These are phyloP conservation scores for Caerostris extrusa DNA, from an alignment of 1,140 invertebrate species.

Conservation along the genomic window DNA sequence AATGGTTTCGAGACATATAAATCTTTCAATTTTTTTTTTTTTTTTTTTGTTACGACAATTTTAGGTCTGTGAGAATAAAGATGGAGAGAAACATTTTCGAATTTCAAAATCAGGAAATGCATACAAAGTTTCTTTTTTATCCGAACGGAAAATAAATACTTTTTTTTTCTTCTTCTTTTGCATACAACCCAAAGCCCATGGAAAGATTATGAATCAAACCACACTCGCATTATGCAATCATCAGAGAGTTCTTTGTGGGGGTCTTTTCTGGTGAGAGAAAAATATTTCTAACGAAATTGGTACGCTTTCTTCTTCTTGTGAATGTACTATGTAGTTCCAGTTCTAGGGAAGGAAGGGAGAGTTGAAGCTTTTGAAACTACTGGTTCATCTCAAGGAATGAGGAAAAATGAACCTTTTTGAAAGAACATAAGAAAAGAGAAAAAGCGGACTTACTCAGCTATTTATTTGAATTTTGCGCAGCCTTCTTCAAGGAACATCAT, in stretches of 20 bases:
- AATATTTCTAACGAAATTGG: background rate
- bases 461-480: slow-evolving; percentile 48
- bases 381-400: slow-evolving; percentile 29
- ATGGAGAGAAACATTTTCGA: background rate
- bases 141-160: slow-evolving; percentile 1
- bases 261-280: slow-evolving; percentile 2
- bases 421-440: background rate
- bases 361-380: background rate
- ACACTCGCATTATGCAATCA: slow-evolving; percentile 35
- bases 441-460: slow-evolving; percentile 47
- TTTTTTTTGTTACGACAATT: background rate
- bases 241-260: background rate
- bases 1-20: background rate
- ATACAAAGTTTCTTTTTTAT: background rate
- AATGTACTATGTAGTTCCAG: background rate
- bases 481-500: slow-evolving; percentile 36
- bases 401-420: slow-evolving; percentile 51
- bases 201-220: slow-evolving; percentile 35
- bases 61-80: background rate
- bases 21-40: background rate
- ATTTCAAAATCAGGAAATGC: background rate
- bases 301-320: background rate
- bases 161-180: background rate
- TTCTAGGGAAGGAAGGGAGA: slow-evolving; percentile 9
- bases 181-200: background rate